Conservation (phyloP, 1,140 invertebrate genomes). For the Centruroides sculpturatus region DNA sequence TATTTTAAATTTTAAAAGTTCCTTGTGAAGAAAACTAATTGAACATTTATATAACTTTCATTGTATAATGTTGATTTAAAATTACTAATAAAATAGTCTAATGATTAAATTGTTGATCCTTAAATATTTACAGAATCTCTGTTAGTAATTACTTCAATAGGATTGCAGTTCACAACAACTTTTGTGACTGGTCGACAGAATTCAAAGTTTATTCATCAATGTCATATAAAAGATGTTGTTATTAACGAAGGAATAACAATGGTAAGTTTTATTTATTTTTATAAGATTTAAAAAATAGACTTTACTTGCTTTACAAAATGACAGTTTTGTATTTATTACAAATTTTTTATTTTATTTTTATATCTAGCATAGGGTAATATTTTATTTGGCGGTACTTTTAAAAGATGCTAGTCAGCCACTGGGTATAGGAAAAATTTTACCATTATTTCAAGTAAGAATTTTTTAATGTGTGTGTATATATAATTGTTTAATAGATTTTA, state of each 20-base stretch:
- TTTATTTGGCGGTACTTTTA: constrained; percentile 10
- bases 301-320: no score
- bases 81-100: no score
- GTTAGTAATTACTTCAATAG: constrained; percentile 11
- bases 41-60: no score
- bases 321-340: no score
- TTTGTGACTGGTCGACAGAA: constrained; percentile 12
- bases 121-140: constrained; percentile 7
- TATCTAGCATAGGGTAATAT: constrained; percentile 10
- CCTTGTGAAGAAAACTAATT: no score
- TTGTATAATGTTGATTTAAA: no score
- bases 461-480: background rate
- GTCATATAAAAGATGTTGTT: constrained; percentile 9
- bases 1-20: no score
- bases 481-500: background rate
- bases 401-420: constrained; percentile 3
- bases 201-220: constrained; percentile 6
- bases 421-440: constrained; percentile 1
- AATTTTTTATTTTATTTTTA: background rate
- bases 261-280: background rate
- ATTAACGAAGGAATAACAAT: constrained; percentile 14
- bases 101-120: background rate
- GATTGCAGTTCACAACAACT: constrained; percentile 13
- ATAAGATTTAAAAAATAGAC: background rate
- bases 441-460: constrained; percentile 8